A percentile compares a stretch with the other conserved stretches of the same genome.
Evolutionary conservation across 2,113 vertebrate species (phyloP).

Genomic region (Colinus virginianus): DNA sequence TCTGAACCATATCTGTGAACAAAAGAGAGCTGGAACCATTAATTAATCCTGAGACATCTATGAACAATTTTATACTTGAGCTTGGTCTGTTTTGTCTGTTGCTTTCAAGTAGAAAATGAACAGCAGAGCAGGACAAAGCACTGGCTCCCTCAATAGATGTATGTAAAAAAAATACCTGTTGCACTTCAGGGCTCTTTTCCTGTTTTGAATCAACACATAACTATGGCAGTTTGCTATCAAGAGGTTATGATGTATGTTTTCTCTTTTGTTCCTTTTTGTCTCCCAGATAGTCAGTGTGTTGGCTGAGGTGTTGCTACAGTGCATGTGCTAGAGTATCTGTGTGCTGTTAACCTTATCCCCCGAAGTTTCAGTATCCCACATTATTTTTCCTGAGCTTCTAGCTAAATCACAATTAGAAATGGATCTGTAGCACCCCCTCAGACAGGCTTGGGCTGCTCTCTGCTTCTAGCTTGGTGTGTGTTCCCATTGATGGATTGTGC

Average conservation of each 20-base stretch:
- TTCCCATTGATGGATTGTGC: not conserved
- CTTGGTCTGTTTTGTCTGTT: not conserved
- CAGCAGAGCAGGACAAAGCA: not conserved
- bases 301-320: not conserved
- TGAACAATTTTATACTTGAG: not conserved
- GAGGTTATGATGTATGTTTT: not conserved
- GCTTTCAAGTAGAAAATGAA: not conserved
- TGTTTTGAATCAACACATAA: not conserved
- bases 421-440: not conserved
- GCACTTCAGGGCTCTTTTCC: not conserved
- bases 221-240: not conserved
- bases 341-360: not conserved
- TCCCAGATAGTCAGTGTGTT: not conserved
- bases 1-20: not conserved
- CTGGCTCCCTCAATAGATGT: not conserved
- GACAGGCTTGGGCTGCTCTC: not conserved
- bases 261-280: not conserved
- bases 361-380: rapidly evolving
- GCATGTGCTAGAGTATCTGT: not conserved
- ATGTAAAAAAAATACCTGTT: not conserved
- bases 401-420: not conserved
- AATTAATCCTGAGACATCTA: not conserved
- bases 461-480: rapidly evolving
- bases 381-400: not conserved
- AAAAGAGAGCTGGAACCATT: not conserved